Conservation (phyloP, 2,888 invertebrate genomes). For the Philaethria dido region DNA sequence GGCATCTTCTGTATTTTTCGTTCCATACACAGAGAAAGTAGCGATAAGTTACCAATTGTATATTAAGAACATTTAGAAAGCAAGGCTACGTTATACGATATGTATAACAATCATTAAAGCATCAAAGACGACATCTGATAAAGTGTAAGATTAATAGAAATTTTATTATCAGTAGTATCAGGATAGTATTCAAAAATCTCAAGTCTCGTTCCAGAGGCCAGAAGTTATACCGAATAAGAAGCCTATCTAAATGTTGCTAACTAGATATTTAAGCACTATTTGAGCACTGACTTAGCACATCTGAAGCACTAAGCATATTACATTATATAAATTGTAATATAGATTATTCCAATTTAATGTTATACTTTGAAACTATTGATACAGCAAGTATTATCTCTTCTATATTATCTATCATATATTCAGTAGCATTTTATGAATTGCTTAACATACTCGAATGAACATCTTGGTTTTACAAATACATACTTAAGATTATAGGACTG, state of each 20-base stretch:
- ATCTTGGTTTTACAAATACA: too few species aligned
- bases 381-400: not conserved
- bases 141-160: not conserved
- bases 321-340: slow-evolving; percentile 3
- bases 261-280: slow-evolving; percentile 1
- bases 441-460: too few species aligned
- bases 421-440: too few species aligned
- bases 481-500: too few species aligned
- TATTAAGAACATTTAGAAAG: too few species aligned
- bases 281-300: slow-evolving; percentile 1
- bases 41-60: too few species aligned
- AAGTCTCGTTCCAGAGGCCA: not conserved
- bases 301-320: slow-evolving; percentile 7
- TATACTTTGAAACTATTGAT: slow-evolving; percentile 1
- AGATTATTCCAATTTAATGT: not conserved
- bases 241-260: not conserved
- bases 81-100: too few species aligned
- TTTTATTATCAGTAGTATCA: not conserved
- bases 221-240: slow-evolving; percentile 4
- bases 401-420: too few species aligned
- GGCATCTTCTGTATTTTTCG: too few species aligned
- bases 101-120: too few species aligned
- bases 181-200: not conserved
- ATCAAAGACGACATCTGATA: too few species aligned
- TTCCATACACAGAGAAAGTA: too few species aligned